Evolutionary conservation across 2,888 invertebrate genomes (phyloP).

Genomic region (Camponotus fellah): DNA sequence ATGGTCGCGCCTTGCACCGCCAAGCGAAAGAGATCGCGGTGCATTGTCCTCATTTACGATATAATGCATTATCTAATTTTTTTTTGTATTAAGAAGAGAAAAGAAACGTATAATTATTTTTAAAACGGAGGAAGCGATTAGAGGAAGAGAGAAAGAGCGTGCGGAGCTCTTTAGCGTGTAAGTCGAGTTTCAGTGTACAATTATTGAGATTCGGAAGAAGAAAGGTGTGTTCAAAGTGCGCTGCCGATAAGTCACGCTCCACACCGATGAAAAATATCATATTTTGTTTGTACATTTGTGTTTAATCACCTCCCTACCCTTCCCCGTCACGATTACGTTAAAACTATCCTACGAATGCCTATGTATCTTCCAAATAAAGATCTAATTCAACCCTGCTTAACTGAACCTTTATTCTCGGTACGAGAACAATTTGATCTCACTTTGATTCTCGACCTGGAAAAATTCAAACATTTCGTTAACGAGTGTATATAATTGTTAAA

Average conservation of each 20-base stretch:
- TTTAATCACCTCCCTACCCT: conserved; percentile 70
- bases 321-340: conserved; percentile 76
- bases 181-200: conserved; percentile 77
- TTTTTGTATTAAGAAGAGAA: conserved; percentile 71
- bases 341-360: conserved; percentile 77
- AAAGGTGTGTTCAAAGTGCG: conserved; percentile 51
- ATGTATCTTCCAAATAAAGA: conserved; percentile 85
- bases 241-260: conserved; percentile 67
- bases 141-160: conserved; percentile 27
- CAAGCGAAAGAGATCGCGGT: conserved; percentile 73
- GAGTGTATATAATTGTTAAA: neutral
- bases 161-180: conserved; percentile 74
- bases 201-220: conserved; percentile 68
- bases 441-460: neutral
- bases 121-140: conserved; percentile 69
- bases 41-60: conserved; percentile 72
- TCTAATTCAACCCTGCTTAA: conserved; percentile 78
- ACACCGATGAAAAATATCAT: conserved; percentile 78
- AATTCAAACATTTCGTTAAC: neutral
- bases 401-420: conserved; percentile 62
- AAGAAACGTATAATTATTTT: conserved; percentile 76
- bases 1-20: conserved; percentile 56
- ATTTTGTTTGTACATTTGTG: conserved; percentile 84
- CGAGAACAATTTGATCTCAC: neutral
- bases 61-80: conserved; percentile 72